Evolutionary conservation across 2,113 vertebrate species (phyloP).

Genomic region (Pseudorasbora parva): DNA sequence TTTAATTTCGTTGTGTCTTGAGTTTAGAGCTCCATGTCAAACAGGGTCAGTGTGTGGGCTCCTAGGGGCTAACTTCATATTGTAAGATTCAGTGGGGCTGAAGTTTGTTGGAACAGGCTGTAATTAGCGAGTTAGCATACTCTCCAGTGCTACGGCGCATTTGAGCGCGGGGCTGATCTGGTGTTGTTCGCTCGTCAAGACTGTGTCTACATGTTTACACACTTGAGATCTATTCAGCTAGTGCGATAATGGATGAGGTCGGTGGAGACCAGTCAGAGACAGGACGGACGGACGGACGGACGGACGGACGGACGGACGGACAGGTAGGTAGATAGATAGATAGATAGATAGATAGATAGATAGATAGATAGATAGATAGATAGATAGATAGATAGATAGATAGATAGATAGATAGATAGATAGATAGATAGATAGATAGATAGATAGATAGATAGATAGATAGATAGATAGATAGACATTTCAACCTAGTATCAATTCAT

Average conservation of each 20-base stretch:
- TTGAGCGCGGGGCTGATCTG: constrained; percentile 2
- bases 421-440: too few relatives aligned
- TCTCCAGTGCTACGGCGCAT: not conserved
- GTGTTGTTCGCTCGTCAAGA: not conserved
- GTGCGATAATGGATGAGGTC: not conserved
- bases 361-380: too few relatives aligned
- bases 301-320: too few relatives aligned
- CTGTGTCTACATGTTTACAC: not conserved
- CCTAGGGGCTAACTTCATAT: constrained; percentile 18
- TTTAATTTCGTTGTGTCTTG: constrained; percentile 43
- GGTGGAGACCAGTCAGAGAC: not conserved
- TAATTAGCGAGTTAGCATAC: constrained; percentile 47
- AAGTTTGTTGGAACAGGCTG: constrained; percentile 13
- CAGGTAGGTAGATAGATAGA: too few relatives aligned
- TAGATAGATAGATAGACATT: too few relatives aligned
- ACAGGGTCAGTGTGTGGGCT: constrained; percentile 7
- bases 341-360: too few relatives aligned
- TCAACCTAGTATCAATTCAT: not conserved
- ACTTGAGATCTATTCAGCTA: not conserved
- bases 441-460: too few relatives aligned
- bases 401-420: too few relatives aligned
- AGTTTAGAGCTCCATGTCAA: constrained; percentile 24
- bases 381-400: too few relatives aligned
- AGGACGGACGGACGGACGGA: too few relatives aligned
- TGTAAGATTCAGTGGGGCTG: constrained; percentile 31